Base-by-base conservation (phyloP, 2,888 invertebrate species). In the Pinctada fucata region DNA sequence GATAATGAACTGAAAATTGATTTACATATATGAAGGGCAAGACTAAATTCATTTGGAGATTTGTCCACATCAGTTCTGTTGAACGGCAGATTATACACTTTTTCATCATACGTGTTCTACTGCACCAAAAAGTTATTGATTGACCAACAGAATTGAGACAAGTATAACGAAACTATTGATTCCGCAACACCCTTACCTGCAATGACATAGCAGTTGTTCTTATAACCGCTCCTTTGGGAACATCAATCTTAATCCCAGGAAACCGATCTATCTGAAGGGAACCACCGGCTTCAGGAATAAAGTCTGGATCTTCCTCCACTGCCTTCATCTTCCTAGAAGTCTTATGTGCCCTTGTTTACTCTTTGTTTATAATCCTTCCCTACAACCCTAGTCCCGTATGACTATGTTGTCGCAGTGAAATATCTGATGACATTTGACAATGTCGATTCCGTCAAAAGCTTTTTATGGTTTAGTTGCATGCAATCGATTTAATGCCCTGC, bases 381-480 rank as follows among this genome's bases (percentile, higher is more conserved):
- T 31, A 31, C 31, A 31, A 31, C 31, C 31, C 31, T 31, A 31
- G 31, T 31, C 31, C 31, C 31, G 31, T 31, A 31, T 31, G 31
- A 31, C 31, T 31, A 31, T 31, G 31, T 31, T 31, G 31, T 31
- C 31, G 31, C 31, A 31, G 31, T 31, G 31, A 31, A 58, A 58
- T 13, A 58, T 58, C 6, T 58, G 58, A 58, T 58, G 58, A 58
- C 58, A 58, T 58, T 58, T 58, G 58, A 58, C 58, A 58, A 58
- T 10, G 58, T 58, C 58, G 13, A 58, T 13, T 58, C 58, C 13
- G 8, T 6, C 31, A 13, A 58, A 58, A 13, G 13, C 13, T 58
- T 58, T 58, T 13, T 6, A 58, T 13, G 6, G 13, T 58, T 58
- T 13, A 10, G 58, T 13, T 6, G 6, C 58, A 58, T 58, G 58